phyloP scores from a whole-genome alignment of 2,797 vertebrate genomes.

The Gila robusta region DNA sequence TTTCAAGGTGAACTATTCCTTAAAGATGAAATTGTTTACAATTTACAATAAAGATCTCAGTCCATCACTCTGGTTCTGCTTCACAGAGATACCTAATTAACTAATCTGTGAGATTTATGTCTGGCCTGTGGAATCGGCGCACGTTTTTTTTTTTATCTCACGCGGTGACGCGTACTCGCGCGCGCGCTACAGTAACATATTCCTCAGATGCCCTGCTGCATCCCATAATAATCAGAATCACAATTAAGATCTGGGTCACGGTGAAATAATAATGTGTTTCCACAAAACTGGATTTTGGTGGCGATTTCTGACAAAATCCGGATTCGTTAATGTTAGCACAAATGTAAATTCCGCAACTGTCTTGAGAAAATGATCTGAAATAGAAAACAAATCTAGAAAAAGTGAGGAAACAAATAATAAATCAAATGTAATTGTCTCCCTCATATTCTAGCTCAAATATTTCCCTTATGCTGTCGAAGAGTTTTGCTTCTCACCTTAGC shows the following conservation, averaged over 20 bases:
- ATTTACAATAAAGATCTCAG: neutral
- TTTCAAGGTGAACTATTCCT: neutral
- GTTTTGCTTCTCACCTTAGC: neutral
- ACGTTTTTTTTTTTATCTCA: neutral
- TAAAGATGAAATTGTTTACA: neutral
- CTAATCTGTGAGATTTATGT: neutral
- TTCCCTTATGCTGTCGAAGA: too few species aligned
- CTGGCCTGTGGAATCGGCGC: neutral
- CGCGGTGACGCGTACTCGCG: neutral
- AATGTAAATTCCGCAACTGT: neutral
- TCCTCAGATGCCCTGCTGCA: neutral
- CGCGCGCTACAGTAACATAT: neutral
- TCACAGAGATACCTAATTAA: neutral
- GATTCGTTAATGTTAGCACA: too few species aligned
- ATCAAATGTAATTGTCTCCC: neutral
- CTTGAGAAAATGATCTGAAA: neutral
- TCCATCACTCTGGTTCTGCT: neutral
- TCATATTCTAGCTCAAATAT: neutral
- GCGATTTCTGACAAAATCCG: neutral
- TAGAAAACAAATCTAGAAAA: neutral
- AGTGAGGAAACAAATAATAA: neutral
- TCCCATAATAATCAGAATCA: slow-evolving; percentile 34
- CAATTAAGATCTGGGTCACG: slow-evolving; percentile 51
- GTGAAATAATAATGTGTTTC: neutral
- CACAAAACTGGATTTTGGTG: neutral